Evolutionary conservation across 2,797 vertebrate species (phyloP).

Genomic region (Bradypodion ventrale): DNA sequence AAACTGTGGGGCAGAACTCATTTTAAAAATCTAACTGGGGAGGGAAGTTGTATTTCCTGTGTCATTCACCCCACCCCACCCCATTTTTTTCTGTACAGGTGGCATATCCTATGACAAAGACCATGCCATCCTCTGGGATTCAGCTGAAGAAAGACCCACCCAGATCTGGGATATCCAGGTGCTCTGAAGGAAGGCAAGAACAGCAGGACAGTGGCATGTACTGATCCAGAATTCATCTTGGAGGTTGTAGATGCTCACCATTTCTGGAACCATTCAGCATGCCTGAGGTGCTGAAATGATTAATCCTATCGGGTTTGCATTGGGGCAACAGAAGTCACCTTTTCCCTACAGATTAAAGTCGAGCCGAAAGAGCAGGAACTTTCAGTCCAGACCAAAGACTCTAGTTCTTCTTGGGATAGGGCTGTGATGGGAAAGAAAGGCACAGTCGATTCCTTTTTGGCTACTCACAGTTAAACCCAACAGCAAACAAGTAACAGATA

Average conservation of each 20-base stretch:
- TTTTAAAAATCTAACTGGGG: no score
- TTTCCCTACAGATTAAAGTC: neutral
- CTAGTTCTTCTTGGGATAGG: neutral
- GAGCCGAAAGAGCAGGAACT: neutral
- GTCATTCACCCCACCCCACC: neutral
- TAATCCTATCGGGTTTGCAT: fast-evolving
- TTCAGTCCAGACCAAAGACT: neutral
- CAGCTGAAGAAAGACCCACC: slow-evolving; percentile 76
- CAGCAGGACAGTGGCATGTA: neutral
- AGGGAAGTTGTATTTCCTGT: neutral
- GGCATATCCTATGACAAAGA: slow-evolving; percentile 88
- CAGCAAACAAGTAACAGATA: neutral
- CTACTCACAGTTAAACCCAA: neutral
- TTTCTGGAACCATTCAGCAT: fast-evolving
- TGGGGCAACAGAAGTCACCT: neutral
- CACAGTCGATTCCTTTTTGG: neutral
- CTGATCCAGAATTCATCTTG: neutral
- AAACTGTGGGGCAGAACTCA: no score
- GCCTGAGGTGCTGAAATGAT: fast-evolving
- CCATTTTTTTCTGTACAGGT: slow-evolving; percentile 73
- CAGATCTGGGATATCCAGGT: slow-evolving; percentile 88
- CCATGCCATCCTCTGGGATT: slow-evolving; percentile 83
- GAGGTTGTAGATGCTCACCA: neutral
- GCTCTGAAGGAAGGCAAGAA: slow-evolving; percentile 67
- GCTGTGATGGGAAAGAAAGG: neutral